Evolutionary conservation across 1,140 invertebrate species (phyloP), one percentile per base, ranked within the genome.

Genomic region (Bombus confusus): DNA sequence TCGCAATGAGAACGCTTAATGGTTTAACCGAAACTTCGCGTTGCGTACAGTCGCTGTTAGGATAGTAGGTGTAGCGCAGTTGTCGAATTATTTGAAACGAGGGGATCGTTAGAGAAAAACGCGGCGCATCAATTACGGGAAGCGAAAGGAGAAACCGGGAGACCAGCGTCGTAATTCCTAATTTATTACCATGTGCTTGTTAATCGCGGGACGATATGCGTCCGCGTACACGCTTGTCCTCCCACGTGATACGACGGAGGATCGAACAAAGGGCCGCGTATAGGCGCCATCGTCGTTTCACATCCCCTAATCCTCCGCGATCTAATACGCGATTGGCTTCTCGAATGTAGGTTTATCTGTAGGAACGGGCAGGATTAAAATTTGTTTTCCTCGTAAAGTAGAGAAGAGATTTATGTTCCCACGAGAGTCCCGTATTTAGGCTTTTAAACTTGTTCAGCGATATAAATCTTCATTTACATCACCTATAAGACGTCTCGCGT

Each of bases 201-300:
- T 90, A 90, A 90, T 87, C 85, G 78, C 39, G 80, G 82, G 12
- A 57, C 71, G 71, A 89, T 82, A 87, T 90, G 88, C 77, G 85
- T 12, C 75, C 72, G 37, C 76, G 79, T 77, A 62, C 52, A n/a
- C 75, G 39, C 10, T 62, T 2, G 31, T 79, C 81, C 79, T 76
- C 86, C 69, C 74, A 78, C 80, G 80, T 72, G 81, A 15, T 39
- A 25, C 28, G 39, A 64, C 47, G 34, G 34, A 41, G 25, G 39
- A 84, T 82, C 81, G 57, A 57, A 90, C 74, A 89, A 89, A 90
- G 85, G 57, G 66, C 47, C 74, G 57, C n/a, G 5, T 31, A 75
- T 47, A 25, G 41, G 78, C 59, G 59, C 68, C 39, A 62, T 59
- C 47, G 28, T 18, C 78, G 43, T 41, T 71, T 79, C 80, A 43